phyloP scores from a whole-genome alignment of 2,113 vertebrate species.

The Bettongia penicillata region DNA sequence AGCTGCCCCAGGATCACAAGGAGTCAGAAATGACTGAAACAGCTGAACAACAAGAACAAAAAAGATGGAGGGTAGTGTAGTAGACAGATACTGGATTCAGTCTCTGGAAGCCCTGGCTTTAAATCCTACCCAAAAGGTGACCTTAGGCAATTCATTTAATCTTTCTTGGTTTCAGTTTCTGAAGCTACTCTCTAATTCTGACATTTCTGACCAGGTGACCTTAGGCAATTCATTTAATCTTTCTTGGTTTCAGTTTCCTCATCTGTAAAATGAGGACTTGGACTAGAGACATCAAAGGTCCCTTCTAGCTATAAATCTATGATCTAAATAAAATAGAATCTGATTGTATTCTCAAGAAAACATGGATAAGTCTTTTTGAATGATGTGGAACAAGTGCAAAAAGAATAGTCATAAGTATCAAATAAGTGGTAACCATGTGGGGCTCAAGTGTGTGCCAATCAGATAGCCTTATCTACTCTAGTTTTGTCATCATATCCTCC shows the following conservation, averaged over 20 bases:
- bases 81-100: neutral
- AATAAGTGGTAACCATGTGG: neutral
- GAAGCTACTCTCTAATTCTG: no score
- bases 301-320: neutral
- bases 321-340: neutral
- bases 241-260: neutral
- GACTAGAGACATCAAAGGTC: neutral
- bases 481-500: neutral
- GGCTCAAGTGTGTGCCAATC: neutral
- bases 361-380: neutral
- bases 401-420: neutral
- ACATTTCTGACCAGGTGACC: neutral
- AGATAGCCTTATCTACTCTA: neutral
- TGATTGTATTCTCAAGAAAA: neutral
- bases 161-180: neutral
- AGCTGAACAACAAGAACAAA: neutral
- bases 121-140: neutral
- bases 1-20: neutral
- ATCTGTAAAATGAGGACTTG: neutral
- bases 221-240: neutral
- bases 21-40: neutral
- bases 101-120: neutral
- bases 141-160: neutral
- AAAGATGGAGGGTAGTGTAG: neutral
- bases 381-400: neutral